A percentile compares a stretch with the other conserved stretches of the same genome.
phyloP scores from a whole-genome alignment of 2,113 vertebrate genomes.

The Leptocoma aspasia region DNA sequence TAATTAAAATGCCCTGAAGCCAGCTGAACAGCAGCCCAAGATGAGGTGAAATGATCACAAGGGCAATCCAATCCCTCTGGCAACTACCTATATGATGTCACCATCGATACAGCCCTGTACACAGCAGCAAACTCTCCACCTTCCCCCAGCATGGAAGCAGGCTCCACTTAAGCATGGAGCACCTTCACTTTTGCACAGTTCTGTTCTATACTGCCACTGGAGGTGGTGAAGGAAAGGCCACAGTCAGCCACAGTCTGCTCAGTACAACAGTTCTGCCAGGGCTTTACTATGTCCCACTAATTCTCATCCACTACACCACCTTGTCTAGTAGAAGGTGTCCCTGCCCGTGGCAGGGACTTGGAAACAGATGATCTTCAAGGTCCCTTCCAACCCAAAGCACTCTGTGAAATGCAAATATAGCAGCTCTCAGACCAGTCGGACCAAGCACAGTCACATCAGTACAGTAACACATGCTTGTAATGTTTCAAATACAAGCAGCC shows the following conservation, averaged over 20 bases:
- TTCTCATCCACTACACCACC: not conserved
- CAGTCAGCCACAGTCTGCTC: not conserved
- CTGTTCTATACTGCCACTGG: not conserved
- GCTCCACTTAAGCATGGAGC: not conserved
- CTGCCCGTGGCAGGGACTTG: not conserved
- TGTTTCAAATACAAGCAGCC: not conserved
- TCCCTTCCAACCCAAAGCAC: not conserved
- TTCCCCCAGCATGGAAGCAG: not conserved
- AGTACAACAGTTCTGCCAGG: not conserved
- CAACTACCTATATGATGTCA: not conserved
- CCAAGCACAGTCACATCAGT: not conserved
- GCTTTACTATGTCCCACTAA: not conserved
- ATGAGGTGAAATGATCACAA: conserved; percentile 52
- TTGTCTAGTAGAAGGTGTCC: not conserved
- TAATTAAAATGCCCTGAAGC: conserved; percentile 59
- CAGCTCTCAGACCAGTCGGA: not conserved
- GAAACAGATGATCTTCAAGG: not conserved
- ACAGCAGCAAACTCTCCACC: not conserved
- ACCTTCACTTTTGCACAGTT: not conserved
- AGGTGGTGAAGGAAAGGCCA: not conserved
- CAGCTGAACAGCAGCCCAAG: conserved; percentile 17
- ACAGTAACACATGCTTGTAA: not conserved
- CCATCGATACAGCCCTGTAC: not conserved
- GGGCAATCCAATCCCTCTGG: conserved; percentile 21
- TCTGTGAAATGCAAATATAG: not conserved